phyloP scores from a whole-genome alignment of 2,113 vertebrate species.

The Sinocyclocheilus anshuiensis region DNA sequence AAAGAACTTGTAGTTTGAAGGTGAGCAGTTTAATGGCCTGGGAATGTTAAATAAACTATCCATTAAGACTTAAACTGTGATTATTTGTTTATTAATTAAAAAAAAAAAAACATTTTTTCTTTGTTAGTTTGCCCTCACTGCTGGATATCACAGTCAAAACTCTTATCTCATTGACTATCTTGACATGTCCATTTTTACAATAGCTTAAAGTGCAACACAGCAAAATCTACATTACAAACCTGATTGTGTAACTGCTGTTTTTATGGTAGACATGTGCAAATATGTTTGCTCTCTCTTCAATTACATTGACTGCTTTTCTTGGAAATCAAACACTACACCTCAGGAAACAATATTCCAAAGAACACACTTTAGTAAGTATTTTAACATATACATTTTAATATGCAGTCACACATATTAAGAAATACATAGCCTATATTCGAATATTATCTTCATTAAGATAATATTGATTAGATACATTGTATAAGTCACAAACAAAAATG shows the following conservation, averaged over 20 bases:
- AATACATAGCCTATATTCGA: too few relatives aligned
- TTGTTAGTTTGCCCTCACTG: not conserved
- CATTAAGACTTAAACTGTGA: not conserved
- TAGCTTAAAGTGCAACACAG: not conserved
- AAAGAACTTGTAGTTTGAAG: slow-evolving; percentile 1
- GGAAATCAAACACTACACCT: slow-evolving; percentile 5
- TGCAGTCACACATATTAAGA: not conserved
- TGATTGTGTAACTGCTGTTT: slow-evolving; percentile 5
- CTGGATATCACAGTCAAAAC: not conserved
- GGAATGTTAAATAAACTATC: not conserved
- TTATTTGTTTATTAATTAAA: not conserved
- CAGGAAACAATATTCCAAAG: slow-evolving; percentile 6
- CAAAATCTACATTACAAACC: not conserved
- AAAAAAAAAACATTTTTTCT: not conserved
- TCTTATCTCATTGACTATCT: not conserved
- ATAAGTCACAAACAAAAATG: too few relatives aligned
- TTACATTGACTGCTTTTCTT: not conserved
- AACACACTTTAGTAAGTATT: not conserved
- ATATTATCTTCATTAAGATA: not conserved
- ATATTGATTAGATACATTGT: not conserved
- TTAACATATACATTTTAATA: not conserved
- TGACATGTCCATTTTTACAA: not conserved
- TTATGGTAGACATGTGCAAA: slow-evolving; percentile 15
- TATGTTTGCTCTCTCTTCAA: not conserved
- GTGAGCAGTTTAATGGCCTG: not conserved